Evolutionary conservation across 2,113 vertebrate species (phyloP).

Genomic region (Steatornis caripensis): DNA sequence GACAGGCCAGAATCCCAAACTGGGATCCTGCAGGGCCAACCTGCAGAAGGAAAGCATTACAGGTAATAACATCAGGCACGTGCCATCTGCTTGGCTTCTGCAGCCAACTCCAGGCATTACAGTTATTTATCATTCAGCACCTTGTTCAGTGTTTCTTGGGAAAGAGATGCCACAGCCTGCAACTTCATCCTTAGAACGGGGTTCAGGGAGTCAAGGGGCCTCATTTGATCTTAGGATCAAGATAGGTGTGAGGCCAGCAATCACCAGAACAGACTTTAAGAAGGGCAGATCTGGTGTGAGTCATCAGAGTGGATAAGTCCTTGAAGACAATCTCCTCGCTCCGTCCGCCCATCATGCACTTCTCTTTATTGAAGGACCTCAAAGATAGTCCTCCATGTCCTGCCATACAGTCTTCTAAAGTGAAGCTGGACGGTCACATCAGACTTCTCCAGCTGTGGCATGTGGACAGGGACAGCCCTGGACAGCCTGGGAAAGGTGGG

Average conservation of each 20-base stretch:
- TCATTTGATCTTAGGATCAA: not conserved
- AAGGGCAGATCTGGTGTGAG: not conserved
- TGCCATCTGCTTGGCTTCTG: not conserved
- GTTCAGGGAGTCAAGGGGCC: not conserved
- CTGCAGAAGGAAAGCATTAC: slow-evolving; percentile 68
- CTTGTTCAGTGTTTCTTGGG: not conserved
- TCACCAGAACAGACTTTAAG: not conserved
- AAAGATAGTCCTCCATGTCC: not conserved
- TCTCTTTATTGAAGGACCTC: not conserved
- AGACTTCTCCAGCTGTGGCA: not conserved
- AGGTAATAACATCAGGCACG: not conserved
- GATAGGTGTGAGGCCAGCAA: not conserved
- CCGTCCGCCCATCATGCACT: not conserved
- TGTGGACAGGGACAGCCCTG: not conserved
- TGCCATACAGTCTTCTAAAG: not conserved
- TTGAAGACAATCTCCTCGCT: not conserved
- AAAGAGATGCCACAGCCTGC: not conserved
- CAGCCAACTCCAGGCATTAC: not conserved
- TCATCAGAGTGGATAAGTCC: not conserved
- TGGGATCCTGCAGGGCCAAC: slow-evolving; percentile 97
- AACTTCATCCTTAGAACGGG: not conserved
- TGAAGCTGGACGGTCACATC: not conserved
- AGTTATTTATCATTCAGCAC: not conserved
- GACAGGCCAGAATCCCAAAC: slow-evolving; percentile 97
- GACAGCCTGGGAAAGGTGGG: not conserved